Percentiles rank a stretch among this genome's conserved stretches.
Conservation (phyloP, 1,140 invertebrate species). For the Heliconius himera region DNA sequence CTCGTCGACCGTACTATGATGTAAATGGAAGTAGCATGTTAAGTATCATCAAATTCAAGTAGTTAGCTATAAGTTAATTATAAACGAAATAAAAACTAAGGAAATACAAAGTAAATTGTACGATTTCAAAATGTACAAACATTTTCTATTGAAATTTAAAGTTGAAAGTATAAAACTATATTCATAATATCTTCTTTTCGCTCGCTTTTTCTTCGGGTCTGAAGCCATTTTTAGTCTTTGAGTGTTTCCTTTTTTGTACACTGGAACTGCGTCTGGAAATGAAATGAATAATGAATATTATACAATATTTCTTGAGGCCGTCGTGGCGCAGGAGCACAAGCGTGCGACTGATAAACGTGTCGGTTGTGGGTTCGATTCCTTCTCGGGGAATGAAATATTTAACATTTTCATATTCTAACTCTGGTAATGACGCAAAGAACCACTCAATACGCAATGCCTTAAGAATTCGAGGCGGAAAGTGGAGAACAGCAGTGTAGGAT, state of each 20-base stretch:
- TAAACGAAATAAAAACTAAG: not conserved
- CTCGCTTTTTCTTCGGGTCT: not conserved
- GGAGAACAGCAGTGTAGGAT: not conserved
- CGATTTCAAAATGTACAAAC: not conserved
- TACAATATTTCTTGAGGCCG: too few species aligned
- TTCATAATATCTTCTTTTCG: not conserved
- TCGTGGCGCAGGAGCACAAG: too few species aligned
- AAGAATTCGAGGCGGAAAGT: not conserved
- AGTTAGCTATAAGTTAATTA: too few species aligned
- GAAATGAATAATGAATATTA: not conserved
- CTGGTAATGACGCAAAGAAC: too few species aligned
- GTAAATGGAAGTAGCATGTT: too few species aligned
- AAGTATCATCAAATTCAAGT: too few species aligned
- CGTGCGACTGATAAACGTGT: not conserved
- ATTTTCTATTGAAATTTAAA: conserved; percentile 2
- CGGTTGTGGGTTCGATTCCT: not conserved
- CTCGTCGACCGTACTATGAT: too few species aligned
- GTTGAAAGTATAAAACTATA: not conserved
- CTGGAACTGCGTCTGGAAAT: not conserved
- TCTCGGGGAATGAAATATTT: not conserved
- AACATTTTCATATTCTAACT: too few species aligned
- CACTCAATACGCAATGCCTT: not conserved
- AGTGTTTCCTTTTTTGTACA: not conserved
- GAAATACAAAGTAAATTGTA: not conserved
- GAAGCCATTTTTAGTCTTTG: not conserved